Conservation (phyloP, 2,797 vertebrate genomes). For the Vireo griseus region DNA sequence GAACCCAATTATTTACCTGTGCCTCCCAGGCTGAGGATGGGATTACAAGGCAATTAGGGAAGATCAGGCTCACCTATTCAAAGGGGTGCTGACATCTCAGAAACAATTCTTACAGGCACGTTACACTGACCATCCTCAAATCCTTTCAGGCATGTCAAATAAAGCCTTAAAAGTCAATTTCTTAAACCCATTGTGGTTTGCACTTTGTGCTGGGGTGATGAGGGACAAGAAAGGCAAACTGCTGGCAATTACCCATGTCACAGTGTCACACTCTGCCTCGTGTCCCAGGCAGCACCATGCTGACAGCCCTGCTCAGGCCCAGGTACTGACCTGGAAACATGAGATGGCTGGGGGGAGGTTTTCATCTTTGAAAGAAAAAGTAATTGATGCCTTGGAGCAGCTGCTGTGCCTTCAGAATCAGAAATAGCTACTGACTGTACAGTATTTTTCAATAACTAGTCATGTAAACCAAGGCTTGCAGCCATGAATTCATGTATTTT, state of each 20-base stretch:
- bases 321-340: background rate
- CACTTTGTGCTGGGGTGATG: background rate
- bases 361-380: background rate
- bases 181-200: background rate
- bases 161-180: background rate
- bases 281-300: background rate
- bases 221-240: background rate
- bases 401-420: background rate
- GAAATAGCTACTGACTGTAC: background rate
- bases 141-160: background rate
- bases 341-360: background rate
- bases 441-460: background rate
- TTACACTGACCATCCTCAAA: background rate
- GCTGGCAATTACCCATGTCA: background rate
- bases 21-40: background rate
- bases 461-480: background rate
- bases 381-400: background rate
- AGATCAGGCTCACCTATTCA: background rate
- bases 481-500: background rate
- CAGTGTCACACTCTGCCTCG: background rate
- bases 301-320: background rate
- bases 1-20: background rate
- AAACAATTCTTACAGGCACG: background rate
- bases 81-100: background rate
- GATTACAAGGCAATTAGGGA: background rate